These are phyloP conservation scores for Lapara coniferarum DNA, from an alignment of 2,888 invertebrate species.

Conservation along the genomic window DNA sequence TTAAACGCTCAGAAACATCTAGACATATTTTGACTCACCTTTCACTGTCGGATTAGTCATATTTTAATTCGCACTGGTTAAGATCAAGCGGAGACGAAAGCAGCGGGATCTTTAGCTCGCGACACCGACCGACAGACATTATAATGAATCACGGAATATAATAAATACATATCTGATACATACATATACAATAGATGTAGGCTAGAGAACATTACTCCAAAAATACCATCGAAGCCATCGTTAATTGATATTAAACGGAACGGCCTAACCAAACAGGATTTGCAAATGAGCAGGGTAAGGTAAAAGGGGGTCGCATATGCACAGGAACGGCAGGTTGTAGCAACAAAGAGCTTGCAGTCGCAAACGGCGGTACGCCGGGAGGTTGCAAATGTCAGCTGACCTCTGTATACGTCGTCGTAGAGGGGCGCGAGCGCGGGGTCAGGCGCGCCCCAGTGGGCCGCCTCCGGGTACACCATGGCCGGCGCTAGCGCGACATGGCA, in stretches of 20 bases:
- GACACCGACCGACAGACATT: slow-evolving; percentile 20
- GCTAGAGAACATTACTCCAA: slow-evolving; percentile 6
- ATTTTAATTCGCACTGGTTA: slow-evolving; percentile 32
- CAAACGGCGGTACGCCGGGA: slow-evolving; percentile 36
- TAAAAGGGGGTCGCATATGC: slow-evolving; percentile 26
- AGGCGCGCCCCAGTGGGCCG: slow-evolving; percentile 84
- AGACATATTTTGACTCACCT: slow-evolving; percentile 39
- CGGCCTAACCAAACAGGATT: slow-evolving; percentile 20
- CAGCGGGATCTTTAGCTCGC: slow-evolving; percentile 25
- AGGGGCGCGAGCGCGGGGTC: slow-evolving; percentile 85
- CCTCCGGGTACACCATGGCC: slow-evolving; percentile 86
- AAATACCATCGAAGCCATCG: slow-evolving; percentile 9
- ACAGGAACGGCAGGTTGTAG: slow-evolving; percentile 31
- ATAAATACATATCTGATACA: slow-evolving; percentile 20
- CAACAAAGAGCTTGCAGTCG: slow-evolving; percentile 57
- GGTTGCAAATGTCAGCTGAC: slow-evolving; percentile 76
- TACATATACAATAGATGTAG: slow-evolving; percentile 4
- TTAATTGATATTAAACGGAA: slow-evolving; percentile 22
- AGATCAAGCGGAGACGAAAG: slow-evolving; percentile 24
- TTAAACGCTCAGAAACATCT: slow-evolving; percentile 18
- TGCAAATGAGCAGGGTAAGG: slow-evolving; percentile 22
- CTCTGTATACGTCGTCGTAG: slow-evolving; percentile 87
- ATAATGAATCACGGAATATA: slow-evolving; percentile 21
- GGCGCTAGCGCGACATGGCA: slow-evolving; percentile 69
- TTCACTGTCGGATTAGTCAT: slow-evolving; percentile 46